phyloP scores from a whole-genome alignment of 2,888 invertebrate genomes.

The Lysandra coridon region DNA sequence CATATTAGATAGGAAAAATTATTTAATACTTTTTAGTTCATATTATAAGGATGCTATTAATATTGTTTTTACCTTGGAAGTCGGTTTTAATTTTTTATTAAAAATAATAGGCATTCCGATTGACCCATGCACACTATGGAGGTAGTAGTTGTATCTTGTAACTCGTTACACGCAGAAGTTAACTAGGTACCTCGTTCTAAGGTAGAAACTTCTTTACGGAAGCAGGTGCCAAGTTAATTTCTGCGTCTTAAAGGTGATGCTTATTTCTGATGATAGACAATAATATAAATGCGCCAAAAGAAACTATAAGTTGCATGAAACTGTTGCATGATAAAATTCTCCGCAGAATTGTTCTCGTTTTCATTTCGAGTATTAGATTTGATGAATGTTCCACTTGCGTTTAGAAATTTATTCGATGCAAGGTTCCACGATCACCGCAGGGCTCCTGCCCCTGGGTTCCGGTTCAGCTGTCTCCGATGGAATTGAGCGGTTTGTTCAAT shows the following conservation, averaged over 20 bases:
- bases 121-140: not conserved
- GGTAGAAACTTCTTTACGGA: no score
- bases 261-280: not conserved
- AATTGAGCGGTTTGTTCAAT: conserved; percentile 46
- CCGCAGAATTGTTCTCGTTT: conserved; percentile 16
- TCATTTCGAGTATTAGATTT: conserved; percentile 25
- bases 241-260: no score
- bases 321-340: not conserved
- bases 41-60: no score
- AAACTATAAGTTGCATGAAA: not conserved
- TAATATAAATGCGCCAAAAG: not conserved
- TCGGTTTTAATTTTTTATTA: no score
- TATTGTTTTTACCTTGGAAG: no score
- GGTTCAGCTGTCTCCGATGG: conserved; percentile 43
- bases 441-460: conserved; percentile 42
- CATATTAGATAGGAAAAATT: no score
- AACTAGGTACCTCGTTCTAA: no score
- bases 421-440: conserved; percentile 41
- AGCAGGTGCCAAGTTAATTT: no score
- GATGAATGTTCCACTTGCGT: conserved; percentile 34
- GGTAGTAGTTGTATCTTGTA: no score
- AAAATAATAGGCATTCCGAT: not conserved
- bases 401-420: conserved; percentile 38
- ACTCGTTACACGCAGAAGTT: no score
- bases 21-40: no score